Evolutionary conservation across 2,113 vertebrate genomes (phyloP).

Genomic region (Hymenochirus boettgeri): DNA sequence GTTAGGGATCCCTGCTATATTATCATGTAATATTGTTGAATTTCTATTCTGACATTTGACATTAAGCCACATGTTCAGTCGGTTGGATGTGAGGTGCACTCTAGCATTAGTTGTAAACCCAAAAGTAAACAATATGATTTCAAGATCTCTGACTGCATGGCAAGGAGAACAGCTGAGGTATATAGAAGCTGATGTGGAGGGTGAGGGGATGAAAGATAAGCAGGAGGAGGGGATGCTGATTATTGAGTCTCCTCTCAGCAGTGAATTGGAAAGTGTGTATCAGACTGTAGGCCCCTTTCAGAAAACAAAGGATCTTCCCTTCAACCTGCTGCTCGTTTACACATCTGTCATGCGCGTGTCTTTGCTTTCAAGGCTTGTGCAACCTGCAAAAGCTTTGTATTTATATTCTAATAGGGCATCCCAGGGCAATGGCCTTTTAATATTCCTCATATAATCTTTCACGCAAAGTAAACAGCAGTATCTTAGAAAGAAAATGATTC

Average conservation of each 20-base stretch:
- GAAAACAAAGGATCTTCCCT: constrained; percentile 31
- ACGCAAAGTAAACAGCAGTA: neutral
- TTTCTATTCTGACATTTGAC: no score
- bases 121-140: no score
- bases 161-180: constrained; percentile 16
- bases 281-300: constrained; percentile 49
- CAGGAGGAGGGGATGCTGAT: constrained; percentile 55
- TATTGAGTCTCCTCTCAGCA: constrained; percentile 59
- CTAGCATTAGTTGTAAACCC: no score
- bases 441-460: neutral
- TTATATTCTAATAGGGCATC: constrained; percentile 23
- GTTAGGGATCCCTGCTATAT: no score
- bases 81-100: no score
- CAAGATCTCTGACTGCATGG: constrained; percentile 58
- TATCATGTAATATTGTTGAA: no score
- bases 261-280: constrained; percentile 54
- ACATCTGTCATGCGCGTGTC: constrained; percentile 36
- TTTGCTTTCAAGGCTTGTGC: constrained; percentile 19
- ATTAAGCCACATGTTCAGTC: no score
- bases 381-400: constrained; percentile 20
- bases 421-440: constrained; percentile 4
- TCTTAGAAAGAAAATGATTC: no score
- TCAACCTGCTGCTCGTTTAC: constrained; percentile 39
- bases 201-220: constrained; percentile 45
- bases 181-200: constrained; percentile 14